These are phyloP conservation scores for Amblyteles armatorius DNA, from an alignment of 2,888 invertebrate species.

Conservation along the genomic window DNA sequence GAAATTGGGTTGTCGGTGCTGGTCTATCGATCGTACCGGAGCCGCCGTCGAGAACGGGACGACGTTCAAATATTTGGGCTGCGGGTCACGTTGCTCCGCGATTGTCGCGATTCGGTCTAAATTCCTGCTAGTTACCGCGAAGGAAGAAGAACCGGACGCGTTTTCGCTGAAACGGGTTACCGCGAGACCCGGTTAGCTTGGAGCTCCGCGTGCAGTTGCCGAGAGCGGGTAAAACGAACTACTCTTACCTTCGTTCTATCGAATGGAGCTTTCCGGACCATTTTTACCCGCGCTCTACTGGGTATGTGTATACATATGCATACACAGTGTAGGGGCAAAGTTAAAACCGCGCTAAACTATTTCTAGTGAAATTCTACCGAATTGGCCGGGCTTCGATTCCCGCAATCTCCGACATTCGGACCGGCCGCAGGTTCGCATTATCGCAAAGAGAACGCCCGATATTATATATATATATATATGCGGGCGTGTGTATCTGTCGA, in stretches of 20 bases:
- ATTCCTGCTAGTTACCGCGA: constrained; percentile 38
- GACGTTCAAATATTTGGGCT: constrained; percentile 27
- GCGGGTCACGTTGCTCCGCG: constrained; percentile 45
- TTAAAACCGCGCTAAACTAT: neutral
- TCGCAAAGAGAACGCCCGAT: constrained; percentile 27
- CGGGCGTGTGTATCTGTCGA: constrained; percentile 28
- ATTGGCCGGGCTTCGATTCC: neutral
- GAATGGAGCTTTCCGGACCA: neutral
- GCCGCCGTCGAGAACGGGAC: constrained; percentile 15
- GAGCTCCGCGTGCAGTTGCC: neutral
- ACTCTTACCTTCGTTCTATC: neutral
- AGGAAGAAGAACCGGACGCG: neutral
- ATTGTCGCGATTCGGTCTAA: constrained; percentile 52
- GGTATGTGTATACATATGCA: too few species aligned
- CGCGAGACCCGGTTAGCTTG: neutral
- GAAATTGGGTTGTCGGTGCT: constrained; percentile 63
- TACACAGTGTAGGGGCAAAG: neutral
- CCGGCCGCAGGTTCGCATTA: constrained; percentile 36
- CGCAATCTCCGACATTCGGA: constrained; percentile 38
- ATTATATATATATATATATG: constrained; percentile 12
- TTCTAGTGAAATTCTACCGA: constrained; percentile 3
- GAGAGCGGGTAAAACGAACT: neutral
- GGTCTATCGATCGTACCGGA: constrained; percentile 59
- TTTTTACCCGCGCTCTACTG: too few species aligned
- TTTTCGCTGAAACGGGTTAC: neutral